Evolutionary conservation across 2,797 vertebrate genomes (phyloP).

Genomic region (Hyperoplus immaculatus): DNA sequence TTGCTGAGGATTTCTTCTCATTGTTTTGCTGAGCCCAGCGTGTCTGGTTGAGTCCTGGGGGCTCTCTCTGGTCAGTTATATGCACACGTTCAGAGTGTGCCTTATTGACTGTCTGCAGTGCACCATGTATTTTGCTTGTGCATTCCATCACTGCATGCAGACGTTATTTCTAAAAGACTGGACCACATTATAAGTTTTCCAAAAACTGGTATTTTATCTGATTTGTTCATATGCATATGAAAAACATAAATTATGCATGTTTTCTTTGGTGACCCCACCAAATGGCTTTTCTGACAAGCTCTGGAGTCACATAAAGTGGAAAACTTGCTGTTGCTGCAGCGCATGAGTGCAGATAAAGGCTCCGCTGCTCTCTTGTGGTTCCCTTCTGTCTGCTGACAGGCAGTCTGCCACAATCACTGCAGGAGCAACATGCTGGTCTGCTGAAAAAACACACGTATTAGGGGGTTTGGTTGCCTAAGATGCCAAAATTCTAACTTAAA

Average conservation of each 20-base stretch:
- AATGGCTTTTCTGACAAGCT: slow-evolving; percentile 27
- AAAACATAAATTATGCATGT: slow-evolving; percentile 1
- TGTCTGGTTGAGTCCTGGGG: slow-evolving; percentile 1
- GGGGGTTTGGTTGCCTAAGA: slow-evolving; percentile 11
- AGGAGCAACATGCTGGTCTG: slow-evolving; percentile 20
- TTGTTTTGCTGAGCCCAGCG: neutral
- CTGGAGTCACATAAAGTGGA: neutral
- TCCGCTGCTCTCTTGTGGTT: slow-evolving; percentile 52
- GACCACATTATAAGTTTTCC: neutral
- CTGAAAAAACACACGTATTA: slow-evolving; percentile 26
- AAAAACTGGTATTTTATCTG: neutral
- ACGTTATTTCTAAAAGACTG: neutral
- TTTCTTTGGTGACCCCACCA: slow-evolving; percentile 5
- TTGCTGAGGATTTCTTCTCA: neutral
- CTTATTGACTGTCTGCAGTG: neutral
- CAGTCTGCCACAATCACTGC: slow-evolving; percentile 15
- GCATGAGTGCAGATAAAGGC: slow-evolving; percentile 14
- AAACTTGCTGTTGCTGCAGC: slow-evolving; percentile 24
- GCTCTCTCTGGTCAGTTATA: slow-evolving; percentile 15
- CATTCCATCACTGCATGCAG: neutral
- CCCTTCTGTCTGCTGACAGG: slow-evolving; percentile 12
- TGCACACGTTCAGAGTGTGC: neutral
- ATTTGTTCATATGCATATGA: slow-evolving; percentile 16
- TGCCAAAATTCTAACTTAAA: slow-evolving; percentile 22
- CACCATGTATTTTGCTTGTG: no score